phyloP scores from a whole-genome alignment of 2,888 invertebrate genomes.

The Stenoptilia bipunctidactyla region DNA sequence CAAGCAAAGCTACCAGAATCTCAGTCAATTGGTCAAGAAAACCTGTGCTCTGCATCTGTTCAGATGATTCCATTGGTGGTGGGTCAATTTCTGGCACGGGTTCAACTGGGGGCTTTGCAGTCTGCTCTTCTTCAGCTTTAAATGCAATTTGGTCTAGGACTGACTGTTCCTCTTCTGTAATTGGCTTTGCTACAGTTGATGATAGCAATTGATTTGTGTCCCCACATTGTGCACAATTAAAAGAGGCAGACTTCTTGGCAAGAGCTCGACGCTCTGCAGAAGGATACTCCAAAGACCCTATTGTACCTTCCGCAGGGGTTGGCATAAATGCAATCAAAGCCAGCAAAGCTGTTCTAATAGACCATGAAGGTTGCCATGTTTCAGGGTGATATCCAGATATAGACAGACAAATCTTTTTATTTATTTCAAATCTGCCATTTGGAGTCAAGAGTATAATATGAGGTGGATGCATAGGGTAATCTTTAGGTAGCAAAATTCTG shows the following conservation, averaged over 20 bases:
- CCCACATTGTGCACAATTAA: constrained; percentile 54
- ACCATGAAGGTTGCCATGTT: constrained; percentile 98
- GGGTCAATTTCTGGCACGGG: constrained; percentile 36
- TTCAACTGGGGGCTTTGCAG: constrained; percentile 40
- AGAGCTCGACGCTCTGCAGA: constrained; percentile 85
- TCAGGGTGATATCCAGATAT: constrained; percentile 98
- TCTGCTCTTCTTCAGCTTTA: constrained; percentile 59
- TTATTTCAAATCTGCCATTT: constrained; percentile 93
- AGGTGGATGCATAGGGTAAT: constrained; percentile 98
- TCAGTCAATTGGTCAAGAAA: constrained; percentile 57
- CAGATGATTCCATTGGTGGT: constrained; percentile 45
- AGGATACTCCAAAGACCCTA: constrained; percentile 91
- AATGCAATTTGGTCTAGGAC: constrained; percentile 63
- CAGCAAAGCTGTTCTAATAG: constrained; percentile 90
- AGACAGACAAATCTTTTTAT: constrained; percentile 95
- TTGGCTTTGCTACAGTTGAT: constrained; percentile 56
- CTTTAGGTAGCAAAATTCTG: constrained; percentile 89
- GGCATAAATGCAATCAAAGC: constrained; percentile 97
- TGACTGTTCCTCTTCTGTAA: constrained; percentile 59
- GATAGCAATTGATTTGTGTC: constrained; percentile 47
- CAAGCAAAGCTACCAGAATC: constrained; percentile 48
- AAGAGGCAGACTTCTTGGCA: constrained; percentile 77
- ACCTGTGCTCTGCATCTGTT: constrained; percentile 38
- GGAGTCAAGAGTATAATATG: constrained; percentile 93
- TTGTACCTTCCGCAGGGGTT: constrained; percentile 88